Evolutionary conservation across 2,113 vertebrate species (phyloP).

Genomic region (Spermophilus dauricus): DNA sequence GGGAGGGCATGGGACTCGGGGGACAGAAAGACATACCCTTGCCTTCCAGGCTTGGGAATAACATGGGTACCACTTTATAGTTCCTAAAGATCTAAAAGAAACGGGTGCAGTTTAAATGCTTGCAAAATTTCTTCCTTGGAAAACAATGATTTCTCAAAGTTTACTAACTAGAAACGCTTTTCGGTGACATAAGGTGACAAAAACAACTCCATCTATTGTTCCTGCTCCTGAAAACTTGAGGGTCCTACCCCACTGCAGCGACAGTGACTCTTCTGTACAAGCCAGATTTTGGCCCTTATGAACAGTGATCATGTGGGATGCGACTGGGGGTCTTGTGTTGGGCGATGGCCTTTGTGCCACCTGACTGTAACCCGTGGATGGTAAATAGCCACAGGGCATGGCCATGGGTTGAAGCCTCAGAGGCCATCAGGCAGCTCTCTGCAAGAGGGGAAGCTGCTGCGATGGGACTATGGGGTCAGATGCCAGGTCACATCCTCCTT

Average conservation of each 20-base stretch:
- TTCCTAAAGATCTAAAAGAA: background rate
- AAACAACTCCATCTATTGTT: background rate
- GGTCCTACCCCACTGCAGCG: fast-evolving
- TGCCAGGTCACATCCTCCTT: background rate
- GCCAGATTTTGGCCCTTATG: background rate
- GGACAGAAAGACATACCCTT: background rate
- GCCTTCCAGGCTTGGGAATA: fast-evolving
- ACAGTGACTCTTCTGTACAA: fast-evolving
- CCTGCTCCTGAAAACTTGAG: background rate
- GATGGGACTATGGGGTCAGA: too few relatives aligned
- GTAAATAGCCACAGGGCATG: background rate
- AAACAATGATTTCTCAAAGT: background rate
- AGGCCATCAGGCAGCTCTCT: too few relatives aligned
- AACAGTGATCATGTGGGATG: fast-evolving
- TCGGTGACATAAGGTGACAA: background rate
- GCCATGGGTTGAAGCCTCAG: background rate
- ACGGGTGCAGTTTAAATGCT: fast-evolving
- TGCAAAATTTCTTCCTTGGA: background rate
- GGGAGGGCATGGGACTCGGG: too few relatives aligned
- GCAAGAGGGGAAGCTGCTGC: fast-evolving
- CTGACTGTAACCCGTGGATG: too few relatives aligned
- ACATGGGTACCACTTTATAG: background rate
- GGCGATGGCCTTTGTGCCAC: fast-evolving
- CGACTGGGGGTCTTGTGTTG: background rate
- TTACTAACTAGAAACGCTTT: background rate